A percentile compares a stretch with the other conserved stretches of the same genome.
phyloP scores from a whole-genome alignment of 2,797 vertebrate genomes.

The Labroides dimidiatus region DNA sequence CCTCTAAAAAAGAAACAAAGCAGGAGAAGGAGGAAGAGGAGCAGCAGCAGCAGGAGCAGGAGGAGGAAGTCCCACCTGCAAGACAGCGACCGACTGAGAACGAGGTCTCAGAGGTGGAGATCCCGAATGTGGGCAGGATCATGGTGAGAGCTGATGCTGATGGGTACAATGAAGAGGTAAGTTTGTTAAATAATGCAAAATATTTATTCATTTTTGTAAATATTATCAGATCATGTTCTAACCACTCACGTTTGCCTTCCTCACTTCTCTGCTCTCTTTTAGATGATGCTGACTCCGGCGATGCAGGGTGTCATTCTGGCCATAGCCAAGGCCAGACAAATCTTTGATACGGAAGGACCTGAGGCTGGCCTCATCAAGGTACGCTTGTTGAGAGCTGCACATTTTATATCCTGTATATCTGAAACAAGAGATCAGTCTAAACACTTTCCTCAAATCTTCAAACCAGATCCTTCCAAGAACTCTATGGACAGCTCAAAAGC shows the following conservation, averaged over 20 bases:
- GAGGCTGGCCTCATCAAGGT: conserved; percentile 99
- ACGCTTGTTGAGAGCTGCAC: conserved; percentile 7
- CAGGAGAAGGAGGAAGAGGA: conserved; percentile 44
- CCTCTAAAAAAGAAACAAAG: conserved; percentile 63
- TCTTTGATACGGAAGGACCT: conserved; percentile 94
- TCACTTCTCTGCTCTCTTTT: conserved; percentile 23
- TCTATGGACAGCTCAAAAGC: too few species aligned
- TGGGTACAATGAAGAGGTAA: conserved; percentile 98
- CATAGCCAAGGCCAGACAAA: conserved; percentile 95
- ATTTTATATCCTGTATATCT: too few species aligned
- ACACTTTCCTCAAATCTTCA: too few species aligned
- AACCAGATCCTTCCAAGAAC: too few species aligned
- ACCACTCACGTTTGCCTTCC: neutral
- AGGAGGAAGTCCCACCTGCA: conserved; percentile 70
- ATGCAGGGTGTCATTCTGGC: conserved; percentile 99
- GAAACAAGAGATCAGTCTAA: too few species aligned
- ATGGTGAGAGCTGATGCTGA: conserved; percentile 93
- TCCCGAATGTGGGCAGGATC: conserved; percentile 96
- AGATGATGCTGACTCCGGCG: conserved; percentile 98
- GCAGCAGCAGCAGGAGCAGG: conserved; percentile 63
- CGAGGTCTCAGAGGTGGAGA: conserved; percentile 94
- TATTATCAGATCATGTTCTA: neutral
- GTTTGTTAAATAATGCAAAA: neutral
- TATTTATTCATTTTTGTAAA: too few species aligned
- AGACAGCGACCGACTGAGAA: conserved; percentile 78